A percentile compares a stretch with the other conserved stretches of the same genome.
Conservation (phyloP, 2,113 vertebrate genomes). For the Martes martes region DNA sequence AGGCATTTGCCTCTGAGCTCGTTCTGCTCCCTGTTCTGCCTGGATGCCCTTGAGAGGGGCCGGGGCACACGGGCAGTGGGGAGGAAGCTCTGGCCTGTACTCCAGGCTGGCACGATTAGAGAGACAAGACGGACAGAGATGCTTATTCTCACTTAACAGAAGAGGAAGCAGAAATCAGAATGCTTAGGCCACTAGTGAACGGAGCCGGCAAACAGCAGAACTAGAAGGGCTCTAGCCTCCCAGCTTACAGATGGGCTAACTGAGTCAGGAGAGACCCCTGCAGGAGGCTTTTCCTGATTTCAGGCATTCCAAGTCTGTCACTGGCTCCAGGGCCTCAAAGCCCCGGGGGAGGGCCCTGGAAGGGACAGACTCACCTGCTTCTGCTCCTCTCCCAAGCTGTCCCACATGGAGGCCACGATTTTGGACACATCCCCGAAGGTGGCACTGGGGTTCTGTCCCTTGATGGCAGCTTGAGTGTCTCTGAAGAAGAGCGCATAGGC, state of each 20-base stretch:
- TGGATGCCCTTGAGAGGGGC: neutral
- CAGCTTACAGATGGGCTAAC: neutral
- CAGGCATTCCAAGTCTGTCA: neutral
- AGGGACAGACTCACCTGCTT: constrained; percentile 88
- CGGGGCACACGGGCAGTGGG: neutral
- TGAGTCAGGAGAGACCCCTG: neutral
- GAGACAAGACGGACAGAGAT: neutral
- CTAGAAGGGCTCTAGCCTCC: neutral
- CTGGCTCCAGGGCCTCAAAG: neutral
- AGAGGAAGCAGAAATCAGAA: neutral
- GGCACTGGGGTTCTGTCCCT: constrained; percentile 97
- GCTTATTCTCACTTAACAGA: neutral
- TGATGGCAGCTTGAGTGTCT: constrained; percentile 98
- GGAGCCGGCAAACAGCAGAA: neutral
- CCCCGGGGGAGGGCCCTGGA: neutral
- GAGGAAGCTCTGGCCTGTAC: neutral
- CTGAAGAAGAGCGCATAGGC: constrained; percentile 99
- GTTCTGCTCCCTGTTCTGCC: neutral
- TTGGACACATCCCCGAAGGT: constrained; percentile 98
- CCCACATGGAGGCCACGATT: constrained; percentile 99
- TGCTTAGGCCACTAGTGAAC: neutral
- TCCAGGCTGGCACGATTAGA: neutral
- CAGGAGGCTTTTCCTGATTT: neutral
- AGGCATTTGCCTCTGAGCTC: neutral
- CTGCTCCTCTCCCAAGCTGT: constrained; percentile 96